These are phyloP conservation scores for Hypena proboscidalis DNA, from an alignment of 2,888 invertebrate genomes.

Conservation along the genomic window DNA sequence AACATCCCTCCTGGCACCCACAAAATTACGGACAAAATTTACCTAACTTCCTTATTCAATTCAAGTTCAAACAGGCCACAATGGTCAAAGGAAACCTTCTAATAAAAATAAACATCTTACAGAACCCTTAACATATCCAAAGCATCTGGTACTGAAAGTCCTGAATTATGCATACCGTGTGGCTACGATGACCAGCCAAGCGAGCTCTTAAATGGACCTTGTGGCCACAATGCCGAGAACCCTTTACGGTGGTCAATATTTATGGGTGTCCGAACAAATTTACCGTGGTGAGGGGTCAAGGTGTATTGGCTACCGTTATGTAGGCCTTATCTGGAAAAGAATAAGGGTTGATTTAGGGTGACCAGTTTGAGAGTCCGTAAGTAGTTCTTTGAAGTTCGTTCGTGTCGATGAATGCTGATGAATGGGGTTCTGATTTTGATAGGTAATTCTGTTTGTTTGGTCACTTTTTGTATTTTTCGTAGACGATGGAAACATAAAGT, in stretches of 20 bases:
- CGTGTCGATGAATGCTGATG: slow-evolving; percentile 54
- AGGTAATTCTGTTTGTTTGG: slow-evolving; percentile 8
- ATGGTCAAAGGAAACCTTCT: slow-evolving; percentile 11
- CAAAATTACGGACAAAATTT: not conserved
- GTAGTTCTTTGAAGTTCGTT: slow-evolving; percentile 46
- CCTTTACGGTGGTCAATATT: slow-evolving; percentile 69
- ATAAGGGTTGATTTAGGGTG: slow-evolving; percentile 24
- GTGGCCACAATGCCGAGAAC: slow-evolving; percentile 53
- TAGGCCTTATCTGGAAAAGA: slow-evolving; percentile 23
- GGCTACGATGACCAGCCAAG: slow-evolving; percentile 52
- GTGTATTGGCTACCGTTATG: slow-evolving; percentile 2
- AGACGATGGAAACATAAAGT: no score
- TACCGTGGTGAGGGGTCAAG: slow-evolving; percentile 42
- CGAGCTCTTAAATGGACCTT: slow-evolving; percentile 66
- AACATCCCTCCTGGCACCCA: no score
- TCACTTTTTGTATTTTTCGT: no score
- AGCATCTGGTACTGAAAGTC: slow-evolving; percentile 51
- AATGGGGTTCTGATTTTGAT: slow-evolving; percentile 40
- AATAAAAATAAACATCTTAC: slow-evolving; percentile 32
- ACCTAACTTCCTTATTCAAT: slow-evolving; percentile 14
- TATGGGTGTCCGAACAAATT: slow-evolving; percentile 64
- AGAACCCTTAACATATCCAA: slow-evolving; percentile 29
- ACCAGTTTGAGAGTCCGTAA: slow-evolving; percentile 8
- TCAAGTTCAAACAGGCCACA: slow-evolving; percentile 6
- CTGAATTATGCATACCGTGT: slow-evolving; percentile 61